Evolutionary conservation across 2,113 vertebrate species (phyloP).

Genomic region (Malaclemys terrapin): DNA sequence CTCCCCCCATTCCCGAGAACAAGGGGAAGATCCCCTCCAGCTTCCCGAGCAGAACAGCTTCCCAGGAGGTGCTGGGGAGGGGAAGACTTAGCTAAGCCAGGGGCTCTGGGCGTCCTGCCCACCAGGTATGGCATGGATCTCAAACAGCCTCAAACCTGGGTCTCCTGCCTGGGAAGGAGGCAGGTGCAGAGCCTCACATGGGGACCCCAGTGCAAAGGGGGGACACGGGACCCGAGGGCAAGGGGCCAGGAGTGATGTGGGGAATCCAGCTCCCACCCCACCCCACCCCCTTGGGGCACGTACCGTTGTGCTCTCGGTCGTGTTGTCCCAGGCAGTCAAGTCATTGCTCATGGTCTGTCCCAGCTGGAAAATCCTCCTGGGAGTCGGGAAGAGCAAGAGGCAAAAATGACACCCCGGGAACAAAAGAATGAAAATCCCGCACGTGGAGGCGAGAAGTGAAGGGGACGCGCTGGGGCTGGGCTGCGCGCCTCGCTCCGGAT

Average conservation of each 20-base stretch:
- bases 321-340: slow-evolving; percentile 90
- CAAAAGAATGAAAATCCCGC: background rate
- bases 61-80: background rate
- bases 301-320: slow-evolving; percentile 89
- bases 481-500: background rate
- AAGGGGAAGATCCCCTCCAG: too few species aligned
- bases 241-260: too few species aligned
- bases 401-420: background rate
- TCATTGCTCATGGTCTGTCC: slow-evolving; percentile 94
- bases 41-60: background rate
- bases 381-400: background rate
- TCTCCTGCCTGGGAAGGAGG: background rate
- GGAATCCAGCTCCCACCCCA: background rate
- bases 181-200: too few species aligned
- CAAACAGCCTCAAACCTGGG: too few species aligned
- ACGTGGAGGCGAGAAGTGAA: background rate
- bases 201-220: too few species aligned
- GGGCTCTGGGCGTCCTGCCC: too few species aligned
- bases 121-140: background rate
- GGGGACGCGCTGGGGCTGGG: background rate
- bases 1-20: background rate
- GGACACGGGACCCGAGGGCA: background rate
- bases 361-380: slow-evolving; percentile 81
- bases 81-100: background rate
- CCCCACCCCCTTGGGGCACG: slow-evolving; percentile 41